Evolutionary conservation across 2,113 vertebrate species (phyloP).

Genomic region (Cebidichthys violaceus): DNA sequence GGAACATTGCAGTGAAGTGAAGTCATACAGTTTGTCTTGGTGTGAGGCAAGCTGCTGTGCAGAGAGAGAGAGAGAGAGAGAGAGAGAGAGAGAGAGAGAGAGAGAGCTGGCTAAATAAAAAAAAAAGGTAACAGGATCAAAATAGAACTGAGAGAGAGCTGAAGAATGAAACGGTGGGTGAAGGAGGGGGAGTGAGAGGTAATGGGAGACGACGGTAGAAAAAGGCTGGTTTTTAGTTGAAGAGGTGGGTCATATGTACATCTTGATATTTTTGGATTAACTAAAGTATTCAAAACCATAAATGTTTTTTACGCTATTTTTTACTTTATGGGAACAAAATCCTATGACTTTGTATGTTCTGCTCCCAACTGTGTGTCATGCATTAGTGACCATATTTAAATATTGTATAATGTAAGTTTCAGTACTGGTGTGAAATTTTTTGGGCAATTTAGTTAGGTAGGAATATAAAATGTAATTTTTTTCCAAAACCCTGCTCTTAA

Average conservation of each 20-base stretch:
- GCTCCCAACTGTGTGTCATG: slow-evolving; percentile 4
- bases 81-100: slow-evolving; percentile 30
- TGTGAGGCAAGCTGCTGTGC: slow-evolving; percentile 65
- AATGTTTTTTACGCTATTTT: too few relatives aligned
- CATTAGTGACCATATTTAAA: background rate
- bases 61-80: slow-evolving; percentile 33
- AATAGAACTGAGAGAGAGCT: slow-evolving; percentile 57
- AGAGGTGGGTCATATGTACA: slow-evolving; percentile 7
- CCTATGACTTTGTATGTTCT: background rate
- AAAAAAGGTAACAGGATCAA: slow-evolving; percentile 52
- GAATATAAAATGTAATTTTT: background rate
- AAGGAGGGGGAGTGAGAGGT: slow-evolving; percentile 10
- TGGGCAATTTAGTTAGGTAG: background rate
- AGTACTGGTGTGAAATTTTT: background rate
- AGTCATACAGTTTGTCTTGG: slow-evolving; percentile 75
- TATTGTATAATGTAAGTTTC: background rate
- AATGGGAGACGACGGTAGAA: background rate
- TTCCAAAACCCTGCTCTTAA: background rate
- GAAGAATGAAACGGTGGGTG: slow-evolving; percentile 52
- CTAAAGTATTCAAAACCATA: too few relatives aligned
- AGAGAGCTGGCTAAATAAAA: slow-evolving; percentile 28
- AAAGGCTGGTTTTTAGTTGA: slow-evolving; percentile 24
- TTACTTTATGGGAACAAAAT: background rate
- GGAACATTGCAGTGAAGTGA: slow-evolving; percentile 79
- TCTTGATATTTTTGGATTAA: background rate